Base-by-base conservation (phyloP, 2,113 vertebrate genomes). In the Ammodytes dubius region DNA sequence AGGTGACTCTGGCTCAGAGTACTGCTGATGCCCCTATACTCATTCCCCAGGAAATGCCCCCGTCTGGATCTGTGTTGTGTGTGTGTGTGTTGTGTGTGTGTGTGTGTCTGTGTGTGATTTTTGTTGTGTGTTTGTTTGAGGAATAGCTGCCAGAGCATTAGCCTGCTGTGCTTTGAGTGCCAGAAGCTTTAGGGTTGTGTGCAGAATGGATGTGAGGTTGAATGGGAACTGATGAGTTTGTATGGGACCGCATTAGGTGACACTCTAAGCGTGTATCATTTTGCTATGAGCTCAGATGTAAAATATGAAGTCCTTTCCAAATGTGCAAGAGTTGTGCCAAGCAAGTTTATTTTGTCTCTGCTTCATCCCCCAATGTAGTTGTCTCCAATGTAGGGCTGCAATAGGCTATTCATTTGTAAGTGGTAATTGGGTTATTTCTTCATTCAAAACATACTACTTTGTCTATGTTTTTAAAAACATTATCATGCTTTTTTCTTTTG, bases 211-310 rank as follows among this genome's bases (percentile, higher is more conserved):
- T 88, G 88, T 86, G 69, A 75, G 74, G 59, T 56, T 89, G 89
- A 92, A 93, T 91, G 83, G 77, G 82, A 92, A 93, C 7, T 93
- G 91, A 92, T 93, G 92, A 92, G 86, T 85, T 85, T 87, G 91
- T 89, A 81, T 69, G 78, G 84, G 58, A 43, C 66, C 84, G 92
- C 74, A 93, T 91, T 93, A 91, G 86, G 73, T 70, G 70, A 77
- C 69, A 81, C 72, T 83, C 69, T n/a, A 59, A 77, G 69, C 77
- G 35, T n/a, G 74, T 84, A 79, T 79, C 65, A 85, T 89, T 87
- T 90, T 85, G 68, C 82, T 70, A 15, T 89, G 79, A 88, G 82
- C 85, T 90, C 82, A 90, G 76, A 82, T 84, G 72, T 78, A n/a
- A 91, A 87, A 81, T 70, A 83, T 74, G 71, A 75, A 86, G 65